Conservation (phyloP, 2,888 invertebrate genomes). For the Dryadula phaetusa region DNA sequence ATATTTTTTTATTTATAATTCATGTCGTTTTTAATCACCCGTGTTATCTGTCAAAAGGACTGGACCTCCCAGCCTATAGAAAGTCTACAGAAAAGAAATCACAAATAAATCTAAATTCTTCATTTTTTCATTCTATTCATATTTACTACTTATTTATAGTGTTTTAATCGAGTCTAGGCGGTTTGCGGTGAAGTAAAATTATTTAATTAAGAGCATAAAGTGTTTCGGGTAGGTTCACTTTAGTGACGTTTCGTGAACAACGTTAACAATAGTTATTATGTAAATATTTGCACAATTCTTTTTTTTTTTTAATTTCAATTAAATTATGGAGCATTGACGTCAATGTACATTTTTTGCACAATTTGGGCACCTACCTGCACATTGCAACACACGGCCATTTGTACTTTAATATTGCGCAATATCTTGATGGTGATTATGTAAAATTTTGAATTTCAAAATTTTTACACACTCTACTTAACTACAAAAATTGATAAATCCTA, state of each 20-base stretch:
- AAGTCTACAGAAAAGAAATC: too few species aligned
- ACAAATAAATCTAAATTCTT: background rate
- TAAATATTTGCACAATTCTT: background rate
- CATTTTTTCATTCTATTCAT: background rate
- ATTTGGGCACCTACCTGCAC: background rate
- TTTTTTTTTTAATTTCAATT: background rate
- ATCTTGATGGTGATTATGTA: background rate
- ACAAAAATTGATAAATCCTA: slow-evolving; percentile 5
- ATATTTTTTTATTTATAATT: too few species aligned
- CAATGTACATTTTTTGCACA: slow-evolving; percentile 23
- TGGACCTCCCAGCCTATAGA: too few species aligned
- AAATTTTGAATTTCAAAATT: background rate
- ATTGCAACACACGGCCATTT: slow-evolving; percentile 11
- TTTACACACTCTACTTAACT: background rate
- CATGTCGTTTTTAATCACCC: too few species aligned
- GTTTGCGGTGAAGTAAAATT: background rate
- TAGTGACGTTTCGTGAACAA: background rate
- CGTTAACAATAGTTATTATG: background rate
- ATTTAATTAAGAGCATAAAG: background rate
- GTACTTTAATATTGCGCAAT: slow-evolving; percentile 4
- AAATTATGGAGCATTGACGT: slow-evolving; percentile 19
- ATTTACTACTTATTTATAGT: background rate
- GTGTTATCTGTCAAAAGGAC: too few species aligned
- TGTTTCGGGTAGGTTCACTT: background rate
- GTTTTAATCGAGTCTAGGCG: background rate